These are phyloP conservation scores for Bombus consobrinus DNA, from an alignment of 1,140 invertebrate genomes.

Conservation along the genomic window DNA sequence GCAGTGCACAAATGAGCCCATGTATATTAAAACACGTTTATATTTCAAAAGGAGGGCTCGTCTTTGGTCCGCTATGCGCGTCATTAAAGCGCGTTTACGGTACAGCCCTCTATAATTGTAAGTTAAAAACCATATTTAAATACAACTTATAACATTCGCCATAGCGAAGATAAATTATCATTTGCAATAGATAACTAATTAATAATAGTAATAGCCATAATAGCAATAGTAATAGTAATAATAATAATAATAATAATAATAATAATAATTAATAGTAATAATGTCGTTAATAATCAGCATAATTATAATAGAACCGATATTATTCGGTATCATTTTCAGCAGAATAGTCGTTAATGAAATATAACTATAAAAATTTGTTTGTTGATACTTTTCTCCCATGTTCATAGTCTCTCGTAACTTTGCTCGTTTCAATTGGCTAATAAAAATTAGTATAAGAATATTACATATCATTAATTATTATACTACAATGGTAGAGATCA, in stretches of 20 bases:
- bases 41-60: slow-evolving; percentile 69
- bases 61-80: slow-evolving; percentile 79
- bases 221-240: slow-evolving; percentile 62
- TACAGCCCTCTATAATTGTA: slow-evolving; percentile 71
- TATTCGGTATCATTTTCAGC: slow-evolving; percentile 46
- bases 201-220: slow-evolving; percentile 68
- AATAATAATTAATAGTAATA: slow-evolving; percentile 37
- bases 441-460: slow-evolving; percentile 78
- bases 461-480: slow-evolving; percentile 73
- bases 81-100: slow-evolving; percentile 65
- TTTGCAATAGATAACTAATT: slow-evolving; percentile 67
- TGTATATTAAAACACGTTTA: slow-evolving; percentile 49
- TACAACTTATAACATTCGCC: slow-evolving; percentile 74
- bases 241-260: slow-evolving; percentile 60
- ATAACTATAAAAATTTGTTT: slow-evolving; percentile 63
- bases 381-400: slow-evolving; percentile 41
- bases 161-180: slow-evolving; percentile 72
- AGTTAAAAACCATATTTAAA: slow-evolving; percentile 72
- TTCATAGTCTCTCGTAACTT: slow-evolving; percentile 49
- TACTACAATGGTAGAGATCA: slow-evolving; percentile 81
- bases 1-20: slow-evolving; percentile 60
- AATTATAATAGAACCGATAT: slow-evolving; percentile 68
- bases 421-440: slow-evolving; percentile 74
- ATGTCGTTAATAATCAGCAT: slow-evolving; percentile 49
- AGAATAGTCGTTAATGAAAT: slow-evolving; percentile 57